Base-by-base conservation (phyloP, 2,797 vertebrate genomes). In the Ctenopoma multispine region DNA sequence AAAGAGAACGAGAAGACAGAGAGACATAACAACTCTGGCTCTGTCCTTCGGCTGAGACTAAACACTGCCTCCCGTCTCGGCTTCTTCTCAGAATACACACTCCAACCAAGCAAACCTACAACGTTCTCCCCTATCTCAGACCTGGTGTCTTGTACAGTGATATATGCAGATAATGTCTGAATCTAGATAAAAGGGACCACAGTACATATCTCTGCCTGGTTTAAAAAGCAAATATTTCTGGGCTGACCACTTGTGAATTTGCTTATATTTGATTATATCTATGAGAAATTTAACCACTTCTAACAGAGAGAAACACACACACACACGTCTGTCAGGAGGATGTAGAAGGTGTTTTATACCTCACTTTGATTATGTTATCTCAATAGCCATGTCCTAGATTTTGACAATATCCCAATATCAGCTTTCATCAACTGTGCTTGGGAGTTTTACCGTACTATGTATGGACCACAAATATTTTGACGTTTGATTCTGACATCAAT, bases 11-110 rank as follows among this genome's bases (percentile, higher is more conserved):
- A 65, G 69, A 58, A 68, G 64, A 63, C 46, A 76, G 55, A 60
- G 40, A 81, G 82, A 87, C 81, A 79, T 58, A 90, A 86, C 88
- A 90, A 41, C 66, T 71, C 72, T 34, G 67, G 50, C 72, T 87
- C 72, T 78, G 87, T 90, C 88, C 90, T 90, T 87, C 76, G 60
- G 72, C 66, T 41, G 57, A 92, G 90, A 91, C 87, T 89, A 84
- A 92, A 92, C 88, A 88, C 79, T 21, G 60, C 51, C 81, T 86
- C 82, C 78, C 20, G 10, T 79, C 81, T 83, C 50, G 10, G 40
- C 76, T 66, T 75, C 71, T 59, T 69, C 67, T 61, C 69, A 71
- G 72, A 87, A 84, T 65, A 74, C n/a, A 1, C 31, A 72, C 53
- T 60, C 53, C 58, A 76, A 77, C 68, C 41, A 58, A 71, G 58